A percentile compares a stretch with the other conserved stretches of the same genome.
Conservation (phyloP, 1,140 invertebrate species). For the Heliconius hewitsoni region DNA sequence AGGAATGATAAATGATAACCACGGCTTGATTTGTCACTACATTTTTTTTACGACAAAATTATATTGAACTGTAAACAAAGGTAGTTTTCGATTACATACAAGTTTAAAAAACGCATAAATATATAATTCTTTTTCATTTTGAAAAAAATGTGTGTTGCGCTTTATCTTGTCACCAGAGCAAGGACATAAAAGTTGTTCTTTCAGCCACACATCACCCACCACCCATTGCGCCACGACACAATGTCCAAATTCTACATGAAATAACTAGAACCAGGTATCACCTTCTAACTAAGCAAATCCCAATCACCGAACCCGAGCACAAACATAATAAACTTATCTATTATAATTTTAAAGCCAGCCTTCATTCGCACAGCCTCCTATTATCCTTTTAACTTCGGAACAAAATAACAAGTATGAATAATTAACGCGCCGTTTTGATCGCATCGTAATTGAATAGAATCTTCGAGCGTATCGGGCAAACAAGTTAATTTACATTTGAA, state of each 20-base stretch:
- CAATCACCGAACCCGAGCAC: not conserved
- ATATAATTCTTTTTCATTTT: too few species aligned
- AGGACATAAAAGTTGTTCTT: too few species aligned
- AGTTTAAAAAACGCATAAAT: too few species aligned
- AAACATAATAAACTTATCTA: not conserved
- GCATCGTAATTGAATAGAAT: conserved; percentile 25
- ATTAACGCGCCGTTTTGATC: conserved; percentile 27
- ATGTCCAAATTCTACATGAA: not conserved
- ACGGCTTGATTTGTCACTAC: too few species aligned
- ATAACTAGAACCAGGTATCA: not conserved
- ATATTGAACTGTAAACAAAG: too few species aligned
- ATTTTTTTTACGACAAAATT: too few species aligned
- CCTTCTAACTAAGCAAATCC: not conserved
- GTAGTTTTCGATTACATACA: too few species aligned
- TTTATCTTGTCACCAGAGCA: too few species aligned
- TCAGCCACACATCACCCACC: not conserved
- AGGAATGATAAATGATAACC: too few species aligned
- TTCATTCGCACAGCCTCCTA: conserved; percentile 3
- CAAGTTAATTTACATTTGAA: conserved; percentile 19
- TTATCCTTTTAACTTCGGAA: conserved; percentile 12
- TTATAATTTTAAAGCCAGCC: not conserved
- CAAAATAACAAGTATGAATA: conserved; percentile 23
- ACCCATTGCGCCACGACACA: not conserved
- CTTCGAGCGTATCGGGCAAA: conserved; percentile 27
- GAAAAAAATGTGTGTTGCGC: too few species aligned